Conservation (phyloP, 1,140 invertebrate genomes). For the Pomphorhynchus laevis region DNA sequence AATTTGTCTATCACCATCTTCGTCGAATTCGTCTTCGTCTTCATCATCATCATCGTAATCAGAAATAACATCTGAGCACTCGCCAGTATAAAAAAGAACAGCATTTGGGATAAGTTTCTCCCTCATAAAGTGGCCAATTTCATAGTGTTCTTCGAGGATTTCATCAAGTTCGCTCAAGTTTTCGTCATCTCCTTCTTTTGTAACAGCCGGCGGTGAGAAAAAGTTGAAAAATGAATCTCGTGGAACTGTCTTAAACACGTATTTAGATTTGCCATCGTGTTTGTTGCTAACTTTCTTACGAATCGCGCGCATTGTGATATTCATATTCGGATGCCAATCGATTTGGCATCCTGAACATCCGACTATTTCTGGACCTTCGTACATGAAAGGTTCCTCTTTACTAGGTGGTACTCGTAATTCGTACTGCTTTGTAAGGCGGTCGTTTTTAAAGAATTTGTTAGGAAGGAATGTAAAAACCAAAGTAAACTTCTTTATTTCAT, state of each 20-base stretch:
- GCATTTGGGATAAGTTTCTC: slow-evolving; percentile 60
- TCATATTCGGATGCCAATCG: slow-evolving; percentile 76
- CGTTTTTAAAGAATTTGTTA: slow-evolving; percentile 77
- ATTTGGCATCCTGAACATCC: slow-evolving; percentile 48
- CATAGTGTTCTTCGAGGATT: slow-evolving; percentile 55
- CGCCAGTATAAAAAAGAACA: slow-evolving; percentile 56
- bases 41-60: slow-evolving; percentile 11
- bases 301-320: slow-evolving; percentile 68
- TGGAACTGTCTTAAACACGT: slow-evolving; percentile 55
- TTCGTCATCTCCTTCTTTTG: slow-evolving; percentile 1
- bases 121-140: slow-evolving; percentile 76
- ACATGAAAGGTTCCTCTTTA: slow-evolving; percentile 54
- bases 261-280: slow-evolving; percentile 42
- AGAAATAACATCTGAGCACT: slow-evolving; percentile 15
- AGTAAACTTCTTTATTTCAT: too few relatives aligned
- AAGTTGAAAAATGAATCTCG: slow-evolving; percentile 83
- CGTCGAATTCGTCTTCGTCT: slow-evolving; percentile 11
- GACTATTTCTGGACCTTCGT: slow-evolving; percentile 82
- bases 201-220: slow-evolving; percentile 57
- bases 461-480: slow-evolving; percentile 65
- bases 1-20: slow-evolving; percentile 7
- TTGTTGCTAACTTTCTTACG: slow-evolving; percentile 97
- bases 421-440: slow-evolving; percentile 65
- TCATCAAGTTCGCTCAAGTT: slow-evolving; percentile 18
- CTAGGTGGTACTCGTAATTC: slow-evolving; percentile 66